Evolutionary conservation across 2,113 vertebrate species (phyloP).

Genomic region (Herpetotheres cachinnans): DNA sequence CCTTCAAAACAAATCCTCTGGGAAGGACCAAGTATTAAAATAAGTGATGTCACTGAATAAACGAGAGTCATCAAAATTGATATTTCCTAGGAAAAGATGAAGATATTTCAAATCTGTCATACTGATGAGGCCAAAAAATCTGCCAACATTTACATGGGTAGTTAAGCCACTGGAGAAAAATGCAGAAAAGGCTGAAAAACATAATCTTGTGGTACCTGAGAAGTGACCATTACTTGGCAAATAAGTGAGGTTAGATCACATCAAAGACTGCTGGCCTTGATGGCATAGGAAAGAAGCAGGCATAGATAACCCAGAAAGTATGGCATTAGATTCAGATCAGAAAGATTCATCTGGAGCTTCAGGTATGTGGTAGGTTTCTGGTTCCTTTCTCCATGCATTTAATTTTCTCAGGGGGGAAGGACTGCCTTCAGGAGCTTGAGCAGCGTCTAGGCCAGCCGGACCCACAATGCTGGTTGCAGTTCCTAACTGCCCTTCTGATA

Average conservation of each 20-base stretch:
- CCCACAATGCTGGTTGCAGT: fast-evolving
- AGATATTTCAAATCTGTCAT: background rate
- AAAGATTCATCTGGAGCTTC: background rate
- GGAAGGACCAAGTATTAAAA: background rate
- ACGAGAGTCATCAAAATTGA: background rate
- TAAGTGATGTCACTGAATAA: background rate
- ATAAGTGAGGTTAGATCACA: background rate
- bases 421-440: background rate
- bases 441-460: background rate
- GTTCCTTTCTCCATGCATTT: background rate
- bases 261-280: background rate
- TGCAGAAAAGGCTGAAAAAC: background rate
- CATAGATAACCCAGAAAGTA: background rate
- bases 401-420: background rate
- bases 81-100: background rate
- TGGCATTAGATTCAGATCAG: background rate
- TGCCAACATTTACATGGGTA: background rate
- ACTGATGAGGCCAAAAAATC: background rate
- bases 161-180: background rate
- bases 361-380: background rate
- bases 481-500: background rate
- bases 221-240: background rate
- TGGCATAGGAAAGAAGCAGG: background rate
- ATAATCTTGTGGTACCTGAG: background rate
- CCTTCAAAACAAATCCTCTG: background rate